Conservation (phyloP, 2,113 vertebrate genomes). For the Panthera uncia region DNA sequence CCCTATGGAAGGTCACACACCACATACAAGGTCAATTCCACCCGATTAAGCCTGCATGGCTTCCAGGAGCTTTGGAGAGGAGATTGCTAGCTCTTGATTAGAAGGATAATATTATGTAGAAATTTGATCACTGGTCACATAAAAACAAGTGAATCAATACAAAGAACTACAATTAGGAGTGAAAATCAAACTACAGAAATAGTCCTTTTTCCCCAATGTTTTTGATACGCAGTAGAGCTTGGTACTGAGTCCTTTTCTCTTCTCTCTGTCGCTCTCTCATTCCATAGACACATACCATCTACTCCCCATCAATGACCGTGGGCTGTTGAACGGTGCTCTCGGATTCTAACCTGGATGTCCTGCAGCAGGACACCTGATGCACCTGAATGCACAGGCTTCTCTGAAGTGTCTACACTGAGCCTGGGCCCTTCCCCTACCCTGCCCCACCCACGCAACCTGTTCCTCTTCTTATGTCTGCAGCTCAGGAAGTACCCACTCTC, state of each 20-base stretch:
- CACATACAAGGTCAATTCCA: background rate
- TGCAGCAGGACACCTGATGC: background rate
- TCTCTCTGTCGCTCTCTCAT: background rate
- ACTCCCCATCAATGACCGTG: background rate
- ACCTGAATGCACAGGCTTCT: background rate
- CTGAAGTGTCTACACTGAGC: background rate
- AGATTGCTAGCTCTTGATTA: background rate
- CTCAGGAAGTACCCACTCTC: background rate
- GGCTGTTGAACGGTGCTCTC: background rate
- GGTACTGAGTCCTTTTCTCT: background rate
- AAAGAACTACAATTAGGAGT: conserved; percentile 4
- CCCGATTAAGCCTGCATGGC: background rate
- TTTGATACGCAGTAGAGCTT: background rate
- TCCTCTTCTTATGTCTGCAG: background rate
- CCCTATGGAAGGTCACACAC: background rate
- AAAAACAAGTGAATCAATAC: conserved; percentile 24
- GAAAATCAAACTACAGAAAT: conserved; percentile 19
- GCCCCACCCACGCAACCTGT: background rate
- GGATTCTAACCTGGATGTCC: background rate
- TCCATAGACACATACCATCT: background rate
- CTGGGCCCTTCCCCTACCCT: background rate
- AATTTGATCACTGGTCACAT: conserved; percentile 1
- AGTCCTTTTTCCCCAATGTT: background rate
- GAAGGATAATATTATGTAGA: background rate
- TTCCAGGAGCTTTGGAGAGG: background rate